Conservation (phyloP, 2,888 invertebrate genomes). For the Epistrophe eligans region DNA sequence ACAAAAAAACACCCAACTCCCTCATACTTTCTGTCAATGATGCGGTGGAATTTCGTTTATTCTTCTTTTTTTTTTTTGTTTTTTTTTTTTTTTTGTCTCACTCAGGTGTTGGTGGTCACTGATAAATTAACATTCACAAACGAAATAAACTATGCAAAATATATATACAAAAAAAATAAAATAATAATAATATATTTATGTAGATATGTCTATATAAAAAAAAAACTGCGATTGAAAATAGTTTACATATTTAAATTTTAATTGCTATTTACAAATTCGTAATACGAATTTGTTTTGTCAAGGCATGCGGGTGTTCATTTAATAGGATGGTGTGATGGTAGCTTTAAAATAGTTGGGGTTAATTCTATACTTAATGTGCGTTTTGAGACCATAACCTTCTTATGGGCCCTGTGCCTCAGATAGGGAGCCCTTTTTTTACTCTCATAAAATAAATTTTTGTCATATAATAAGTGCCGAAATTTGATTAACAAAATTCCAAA, state of each 20-base stretch:
- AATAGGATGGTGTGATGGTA: neutral
- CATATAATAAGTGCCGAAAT: too few relatives aligned
- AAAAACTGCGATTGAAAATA: constrained; percentile 71
- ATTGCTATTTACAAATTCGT: constrained; percentile 76
- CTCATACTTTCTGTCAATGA: constrained; percentile 35
- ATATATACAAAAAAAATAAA: constrained; percentile 11
- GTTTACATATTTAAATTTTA: constrained; percentile 76
- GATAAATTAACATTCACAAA: constrained; percentile 76
- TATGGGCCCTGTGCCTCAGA: neutral
- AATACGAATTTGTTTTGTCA: constrained; percentile 74
- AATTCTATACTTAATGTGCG: neutral
- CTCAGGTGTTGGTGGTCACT: constrained; percentile 66
- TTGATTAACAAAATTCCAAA: too few relatives aligned
- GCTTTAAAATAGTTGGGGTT: neutral
- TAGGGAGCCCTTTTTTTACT: neutral
- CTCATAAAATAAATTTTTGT: neutral
- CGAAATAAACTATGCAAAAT: constrained; percentile 64
- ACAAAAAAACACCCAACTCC: neutral
- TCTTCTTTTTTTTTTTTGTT: neutral
- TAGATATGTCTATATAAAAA: constrained; percentile 11
- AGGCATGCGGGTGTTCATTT: constrained; percentile 61
- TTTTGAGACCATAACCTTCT: neutral
- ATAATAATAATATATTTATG: constrained; percentile 27
- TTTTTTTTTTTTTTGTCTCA: constrained; percentile 39
- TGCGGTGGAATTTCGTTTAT: constrained; percentile 34